Base-by-base conservation (phyloP, 2,888 invertebrate species). In the Diarsia dahlii region DNA sequence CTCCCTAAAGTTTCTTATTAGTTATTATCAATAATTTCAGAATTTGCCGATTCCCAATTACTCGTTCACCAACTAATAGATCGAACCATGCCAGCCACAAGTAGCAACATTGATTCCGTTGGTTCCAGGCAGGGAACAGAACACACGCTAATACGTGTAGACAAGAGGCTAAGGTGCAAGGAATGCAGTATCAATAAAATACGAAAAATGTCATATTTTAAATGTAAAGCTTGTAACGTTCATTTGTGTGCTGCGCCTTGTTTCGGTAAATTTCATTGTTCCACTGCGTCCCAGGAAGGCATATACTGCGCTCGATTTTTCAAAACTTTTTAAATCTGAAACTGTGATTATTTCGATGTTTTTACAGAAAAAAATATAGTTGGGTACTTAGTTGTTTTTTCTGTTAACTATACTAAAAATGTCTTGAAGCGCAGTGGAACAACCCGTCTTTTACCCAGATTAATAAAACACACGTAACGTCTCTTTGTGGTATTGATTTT, bases 181-280 rank as follows among this genome's bases (percentile, higher is more conserved):
- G 12, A n/a, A 45, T n/a, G 39, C 39, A 12, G n/a, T 13, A 63
- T 45, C 2, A 45, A 63, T n/a, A 63, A 63, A 63, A 6, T 13
- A 45, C 3, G 62, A 45, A 63, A 63, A 63, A 6, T 6, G 9
- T 45, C 62, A 63, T n/a, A n/a, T 6, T 45, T 13, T n/a, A 45
- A 13, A 62, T 34, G 60, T 20, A 62, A 62, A 34, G 39, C 60
- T 62, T 62, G 60, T 39, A 62, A 62, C 5, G 60, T 62, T 39
- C 10, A 39, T 39, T 39, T 62, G 20, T 62, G 60, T 62, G 60
- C 20, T 20, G 34, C 60, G 39, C 60, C 60, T 10, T 62, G 60
- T 39, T 62, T 62, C 20, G 34, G 39, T 39, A 62, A 20, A 39
- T 62, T 39, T 34, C 60, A 62, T 39, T 39, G 39, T 39, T 3